Base-by-base conservation (phyloP, 2,113 vertebrate genomes). In the Aviceda subcristata region DNA sequence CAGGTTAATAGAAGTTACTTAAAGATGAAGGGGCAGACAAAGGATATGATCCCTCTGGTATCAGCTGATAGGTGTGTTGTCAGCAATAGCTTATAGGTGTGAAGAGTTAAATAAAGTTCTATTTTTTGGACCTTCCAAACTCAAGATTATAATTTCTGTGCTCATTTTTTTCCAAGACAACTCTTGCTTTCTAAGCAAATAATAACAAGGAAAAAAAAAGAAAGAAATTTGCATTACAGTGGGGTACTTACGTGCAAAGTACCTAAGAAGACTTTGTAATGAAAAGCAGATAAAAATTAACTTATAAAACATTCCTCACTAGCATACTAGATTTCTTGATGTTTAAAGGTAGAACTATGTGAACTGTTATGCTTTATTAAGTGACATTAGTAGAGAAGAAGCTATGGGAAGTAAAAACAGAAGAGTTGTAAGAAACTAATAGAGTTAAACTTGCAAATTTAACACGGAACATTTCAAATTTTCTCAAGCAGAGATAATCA, bases 401-500 rank as follows among this genome's bases (percentile, higher is more conserved):
- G 21, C 15, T 63, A 24, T 15, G 38, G 38, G 12, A 89, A 87
- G 34, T 41, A 81, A 90, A 92, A 91, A 78, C 30, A 64, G 59
- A 62, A 75, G 80, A 88, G 23, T 24, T 88, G 38, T 71, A 74
- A 92, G 82, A 64, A 86, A 87, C 41, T 77, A 88, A 86, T 79
- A 46, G 56, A 79, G 50, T 84, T 71, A 80, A 74, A 94, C 46
- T 89, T 50, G 59, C 15, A 77, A 81, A 92, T 91, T 92, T 86
- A 88, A 78, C 51, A 84, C 24, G 80, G 60, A 91, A 89, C 83
- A 92, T 92, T 87, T 92, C 63, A 63, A 84, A 26, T 84, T 94
- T 96, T 86, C 86, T 85, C 83, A 77, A 94, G 94, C 71, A 92
- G 86, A 84, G 59, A 81, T 77, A 75, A 92, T 91, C 79, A 94